These are phyloP conservation scores for Labeo catla DNA, from an alignment of 2,113 vertebrate genomes.

Conservation along the genomic window DNA sequence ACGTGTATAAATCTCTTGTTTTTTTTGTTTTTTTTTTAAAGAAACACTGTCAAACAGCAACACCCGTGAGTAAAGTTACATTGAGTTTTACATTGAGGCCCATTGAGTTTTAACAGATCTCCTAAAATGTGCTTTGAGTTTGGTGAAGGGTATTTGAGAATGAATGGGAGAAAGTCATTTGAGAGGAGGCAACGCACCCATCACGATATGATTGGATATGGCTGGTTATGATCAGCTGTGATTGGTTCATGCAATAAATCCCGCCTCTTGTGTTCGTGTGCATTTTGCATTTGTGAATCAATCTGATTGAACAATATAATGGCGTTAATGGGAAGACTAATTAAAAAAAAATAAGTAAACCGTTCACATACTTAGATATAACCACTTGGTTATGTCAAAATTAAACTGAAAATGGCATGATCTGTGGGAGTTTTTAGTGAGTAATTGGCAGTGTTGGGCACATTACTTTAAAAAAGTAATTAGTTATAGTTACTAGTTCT, in stretches of 20 bases:
- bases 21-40: no score
- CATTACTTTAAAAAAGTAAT: no score
- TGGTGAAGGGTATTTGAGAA: background rate
- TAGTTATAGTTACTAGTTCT: no score
- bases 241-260: background rate
- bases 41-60: no score
- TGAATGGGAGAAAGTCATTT: background rate
- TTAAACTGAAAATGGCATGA: background rate
- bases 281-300: background rate
- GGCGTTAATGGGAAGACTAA: background rate
- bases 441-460: no score
- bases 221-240: background rate
- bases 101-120: background rate
- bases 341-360: background rate
- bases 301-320: background rate
- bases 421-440: no score
- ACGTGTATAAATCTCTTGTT: no score
- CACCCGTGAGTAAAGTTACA: no score
- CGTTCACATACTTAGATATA: background rate
- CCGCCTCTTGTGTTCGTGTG: background rate
- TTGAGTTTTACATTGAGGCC: no score
- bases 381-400: background rate
- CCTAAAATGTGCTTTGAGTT: background rate
- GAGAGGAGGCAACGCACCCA: no score
- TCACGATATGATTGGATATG: background rate